Percentiles rank a stretch among this genome's conserved stretches.
Conservation (phyloP, 1,140 invertebrate species). For the Drosophila melanica region DNA sequence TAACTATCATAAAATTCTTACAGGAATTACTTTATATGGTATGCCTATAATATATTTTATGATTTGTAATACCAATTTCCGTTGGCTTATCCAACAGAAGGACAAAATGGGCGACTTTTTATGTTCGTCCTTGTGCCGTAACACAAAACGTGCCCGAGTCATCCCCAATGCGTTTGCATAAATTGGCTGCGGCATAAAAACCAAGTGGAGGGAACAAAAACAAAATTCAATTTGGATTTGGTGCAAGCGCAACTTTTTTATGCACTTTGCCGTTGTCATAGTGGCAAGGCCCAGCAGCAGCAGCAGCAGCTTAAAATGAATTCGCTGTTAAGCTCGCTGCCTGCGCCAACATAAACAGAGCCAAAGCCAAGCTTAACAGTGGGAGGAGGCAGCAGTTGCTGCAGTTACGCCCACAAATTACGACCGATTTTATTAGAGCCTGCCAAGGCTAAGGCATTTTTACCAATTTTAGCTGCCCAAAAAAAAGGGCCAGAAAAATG, state of each 20-base stretch:
- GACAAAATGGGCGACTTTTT: conserved; percentile 30
- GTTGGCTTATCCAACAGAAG: conserved; percentile 18
- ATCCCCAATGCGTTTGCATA: conserved; percentile 75
- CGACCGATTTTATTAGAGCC: conserved; percentile 50
- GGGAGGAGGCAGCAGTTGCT: conserved; percentile 1
- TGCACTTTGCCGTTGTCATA: conserved; percentile 34
- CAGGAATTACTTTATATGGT: background rate
- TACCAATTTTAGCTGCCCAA: background rate
- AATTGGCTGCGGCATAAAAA: conserved; percentile 56
- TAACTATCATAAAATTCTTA: background rate
- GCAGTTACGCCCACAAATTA: conserved; percentile 65
- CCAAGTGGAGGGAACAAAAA: conserved; percentile 43
- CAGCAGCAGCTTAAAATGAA: conserved; percentile 45
- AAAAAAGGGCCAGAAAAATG: conserved; percentile 8
- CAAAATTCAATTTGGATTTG: conserved; percentile 78
- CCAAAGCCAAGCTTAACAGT: conserved; percentile 49
- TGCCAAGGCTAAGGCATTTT: conserved; percentile 16
- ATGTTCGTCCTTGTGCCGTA: conserved; percentile 9
- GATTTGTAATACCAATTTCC: conserved; percentile 61
- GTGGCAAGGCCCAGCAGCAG: conserved; percentile 3
- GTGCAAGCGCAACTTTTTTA: conserved; percentile 39
- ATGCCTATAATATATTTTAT: conserved; percentile 22
- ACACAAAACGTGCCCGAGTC: conserved; percentile 64
- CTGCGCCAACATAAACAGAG: conserved; percentile 60
- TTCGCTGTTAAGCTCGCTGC: conserved; percentile 28